Evolutionary conservation across 2,888 invertebrate genomes (phyloP).

Genomic region (Nebria salina): DNA sequence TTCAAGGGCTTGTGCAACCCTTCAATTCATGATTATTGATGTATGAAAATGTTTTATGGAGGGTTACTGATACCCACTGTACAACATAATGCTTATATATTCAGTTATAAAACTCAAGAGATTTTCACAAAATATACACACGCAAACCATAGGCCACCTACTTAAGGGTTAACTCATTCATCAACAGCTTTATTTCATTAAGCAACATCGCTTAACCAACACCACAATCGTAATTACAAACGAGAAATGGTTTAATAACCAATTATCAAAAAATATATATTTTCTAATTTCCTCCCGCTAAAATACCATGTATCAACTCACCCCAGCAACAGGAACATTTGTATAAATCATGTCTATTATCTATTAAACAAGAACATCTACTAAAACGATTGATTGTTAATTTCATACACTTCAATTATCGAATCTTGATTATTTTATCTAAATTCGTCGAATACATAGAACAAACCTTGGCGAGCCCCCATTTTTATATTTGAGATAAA

Average conservation of each 20-base stretch:
- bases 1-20: slow-evolving; percentile 41
- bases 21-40: slow-evolving; percentile 47
- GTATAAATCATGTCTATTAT: not conserved
- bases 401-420: not conserved
- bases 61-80: slow-evolving; percentile 29
- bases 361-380: not conserved
- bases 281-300: not conserved
- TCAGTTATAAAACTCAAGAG: not conserved
- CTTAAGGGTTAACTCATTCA: not conserved
- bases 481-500: not conserved
- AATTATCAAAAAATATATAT: too few species aligned
- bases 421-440: not conserved
- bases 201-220: too few species aligned
- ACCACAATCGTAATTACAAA: too few species aligned
- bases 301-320: not conserved
- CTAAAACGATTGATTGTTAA: not conserved
- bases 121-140: not conserved
- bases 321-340: not conserved
- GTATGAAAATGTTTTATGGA: slow-evolving; percentile 45
- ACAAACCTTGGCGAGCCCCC: not conserved
- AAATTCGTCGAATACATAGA: not conserved
- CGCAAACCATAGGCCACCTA: not conserved
- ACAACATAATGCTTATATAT: not conserved
- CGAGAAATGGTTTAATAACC: too few species aligned
- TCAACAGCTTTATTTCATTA: too few species aligned